Percentiles rank a stretch among this genome's conserved stretches.
These are phyloP conservation scores for Drosophila heteroneura DNA, from an alignment of 2,888 invertebrate species.

Conservation along the genomic window DNA sequence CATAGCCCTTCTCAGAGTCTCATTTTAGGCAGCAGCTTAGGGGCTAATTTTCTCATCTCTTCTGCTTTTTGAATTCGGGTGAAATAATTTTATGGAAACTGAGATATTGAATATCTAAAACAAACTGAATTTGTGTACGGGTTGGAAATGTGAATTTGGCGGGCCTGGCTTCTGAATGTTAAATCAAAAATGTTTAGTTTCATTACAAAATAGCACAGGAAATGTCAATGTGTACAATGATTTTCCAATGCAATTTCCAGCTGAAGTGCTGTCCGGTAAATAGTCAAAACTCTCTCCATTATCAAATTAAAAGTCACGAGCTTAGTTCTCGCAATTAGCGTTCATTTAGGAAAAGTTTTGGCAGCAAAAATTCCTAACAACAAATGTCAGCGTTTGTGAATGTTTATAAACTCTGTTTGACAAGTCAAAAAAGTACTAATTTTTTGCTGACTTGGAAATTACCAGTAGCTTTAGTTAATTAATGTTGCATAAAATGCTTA, in stretches of 20 bases:
- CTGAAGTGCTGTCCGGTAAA: background rate
- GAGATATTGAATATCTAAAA: background rate
- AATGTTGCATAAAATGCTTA: background rate
- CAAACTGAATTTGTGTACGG: background rate
- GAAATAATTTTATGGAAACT: background rate
- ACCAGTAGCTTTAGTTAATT: background rate
- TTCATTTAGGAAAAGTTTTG: background rate
- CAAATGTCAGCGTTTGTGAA: background rate
- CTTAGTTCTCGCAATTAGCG: background rate
- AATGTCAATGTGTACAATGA: background rate
- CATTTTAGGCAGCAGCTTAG: background rate
- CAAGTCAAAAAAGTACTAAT: background rate
- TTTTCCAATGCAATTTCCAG: background rate
- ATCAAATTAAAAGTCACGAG: background rate
- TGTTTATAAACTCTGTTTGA: background rate
- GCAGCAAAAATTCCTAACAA: background rate
- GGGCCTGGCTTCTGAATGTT: rapidly evolving
- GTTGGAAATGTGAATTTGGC: background rate
- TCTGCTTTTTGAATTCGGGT: background rate
- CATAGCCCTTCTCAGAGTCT: background rate
- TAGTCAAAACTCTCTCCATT: background rate
- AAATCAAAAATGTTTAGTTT: background rate
- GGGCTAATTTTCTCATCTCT: background rate
- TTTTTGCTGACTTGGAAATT: background rate
- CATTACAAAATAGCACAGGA: background rate